These are phyloP conservation scores for Coracopsis vasa DNA, from an alignment of 2,113 vertebrate species.

Conservation along the genomic window DNA sequence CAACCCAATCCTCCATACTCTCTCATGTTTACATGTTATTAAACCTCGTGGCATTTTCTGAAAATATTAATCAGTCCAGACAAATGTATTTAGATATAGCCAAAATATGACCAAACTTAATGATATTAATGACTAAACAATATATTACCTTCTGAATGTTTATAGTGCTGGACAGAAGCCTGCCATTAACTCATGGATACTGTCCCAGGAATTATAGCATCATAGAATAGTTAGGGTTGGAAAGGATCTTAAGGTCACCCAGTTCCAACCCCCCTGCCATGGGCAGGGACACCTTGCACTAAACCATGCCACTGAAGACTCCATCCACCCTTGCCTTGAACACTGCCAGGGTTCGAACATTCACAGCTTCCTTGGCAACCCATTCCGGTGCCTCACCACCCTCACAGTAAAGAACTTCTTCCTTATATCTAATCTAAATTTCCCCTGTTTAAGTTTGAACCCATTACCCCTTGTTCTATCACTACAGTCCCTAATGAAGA, in stretches of 20 bases:
- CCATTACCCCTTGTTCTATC: too few relatives aligned
- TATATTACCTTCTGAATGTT: not conserved
- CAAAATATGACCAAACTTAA: not conserved
- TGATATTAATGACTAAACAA: not conserved
- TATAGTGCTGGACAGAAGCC: not conserved
- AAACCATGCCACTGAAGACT: too few relatives aligned
- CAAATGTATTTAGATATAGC: not conserved
- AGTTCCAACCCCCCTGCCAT: not conserved
- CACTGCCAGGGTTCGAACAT: too few relatives aligned
- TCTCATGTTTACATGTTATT: not conserved
- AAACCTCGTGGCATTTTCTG: not conserved
- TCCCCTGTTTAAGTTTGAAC: too few relatives aligned
- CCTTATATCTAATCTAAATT: too few relatives aligned
- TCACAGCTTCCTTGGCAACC: too few relatives aligned
- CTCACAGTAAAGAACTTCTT: too few relatives aligned
- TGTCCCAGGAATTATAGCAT: not conserved
- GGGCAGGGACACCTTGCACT: not conserved
- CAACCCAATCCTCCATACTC: not conserved
- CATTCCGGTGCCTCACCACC: too few relatives aligned
- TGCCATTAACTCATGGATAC: not conserved
- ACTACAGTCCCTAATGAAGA: too few relatives aligned
- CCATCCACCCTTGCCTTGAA: too few relatives aligned
- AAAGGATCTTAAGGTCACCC: not conserved
- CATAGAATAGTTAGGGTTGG: not conserved
- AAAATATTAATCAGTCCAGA: not conserved